Evolutionary conservation across 1,140 invertebrate genomes (phyloP).

Genomic region (Tetraneura akinire): DNA sequence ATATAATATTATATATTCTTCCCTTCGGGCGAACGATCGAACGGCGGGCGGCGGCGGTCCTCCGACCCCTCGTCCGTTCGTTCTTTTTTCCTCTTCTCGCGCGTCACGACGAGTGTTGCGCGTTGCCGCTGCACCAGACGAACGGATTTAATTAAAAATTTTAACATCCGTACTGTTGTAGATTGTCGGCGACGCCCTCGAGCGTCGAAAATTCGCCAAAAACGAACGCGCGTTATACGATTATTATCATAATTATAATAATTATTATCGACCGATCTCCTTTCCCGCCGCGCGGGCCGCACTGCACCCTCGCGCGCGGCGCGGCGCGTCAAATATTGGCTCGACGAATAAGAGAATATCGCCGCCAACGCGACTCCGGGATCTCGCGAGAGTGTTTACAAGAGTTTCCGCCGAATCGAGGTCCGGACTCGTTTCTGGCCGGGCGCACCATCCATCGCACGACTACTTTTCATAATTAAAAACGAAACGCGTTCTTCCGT

Average conservation of each 20-base stretch:
- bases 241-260: conserved; percentile 50
- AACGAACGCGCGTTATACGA: conserved; percentile 37
- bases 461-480: conserved; percentile 49
- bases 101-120: not conserved
- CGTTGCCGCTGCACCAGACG: not conserved
- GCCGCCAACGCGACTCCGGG: not conserved
- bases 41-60: not conserved
- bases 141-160: conserved; percentile 51
- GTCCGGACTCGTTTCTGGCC: not conserved
- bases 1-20: too few species aligned
- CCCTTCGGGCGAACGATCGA: not conserved
- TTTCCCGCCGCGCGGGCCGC: not conserved
- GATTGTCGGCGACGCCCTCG: conserved; percentile 19
- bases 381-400: conserved; percentile 17
- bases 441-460: not conserved
- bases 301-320: not conserved
- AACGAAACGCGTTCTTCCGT: not conserved
- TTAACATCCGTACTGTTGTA: conserved; percentile 39
- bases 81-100: not conserved
- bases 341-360: not conserved
- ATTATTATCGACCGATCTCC: conserved; percentile 49
- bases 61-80: not conserved
- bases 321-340: conserved; percentile 39
- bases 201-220: conserved; percentile 51
- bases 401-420: conserved; percentile 33